phyloP scores from a whole-genome alignment of 2,797 vertebrate genomes.

The Trematomus bernacchii region DNA sequence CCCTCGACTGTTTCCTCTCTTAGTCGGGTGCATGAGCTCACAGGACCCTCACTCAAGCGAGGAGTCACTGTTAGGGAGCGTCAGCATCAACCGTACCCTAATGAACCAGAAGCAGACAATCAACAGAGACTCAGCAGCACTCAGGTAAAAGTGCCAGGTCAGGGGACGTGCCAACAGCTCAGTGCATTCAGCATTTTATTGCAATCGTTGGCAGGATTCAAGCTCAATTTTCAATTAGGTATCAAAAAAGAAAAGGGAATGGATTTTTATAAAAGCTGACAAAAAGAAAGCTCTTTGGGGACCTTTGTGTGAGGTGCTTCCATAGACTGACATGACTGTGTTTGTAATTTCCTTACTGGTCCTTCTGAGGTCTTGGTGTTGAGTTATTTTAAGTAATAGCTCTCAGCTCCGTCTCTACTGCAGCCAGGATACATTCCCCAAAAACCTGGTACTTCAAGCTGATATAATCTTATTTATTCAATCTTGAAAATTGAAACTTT shows the following conservation, averaged over 20 bases:
- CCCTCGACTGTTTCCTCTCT: constrained; percentile 61
- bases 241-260: constrained; percentile 59
- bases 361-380: constrained; percentile 56
- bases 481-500: constrained; percentile 68
- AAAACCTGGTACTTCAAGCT: constrained; percentile 70
- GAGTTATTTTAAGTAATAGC: constrained; percentile 75
- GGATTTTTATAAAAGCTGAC: constrained; percentile 73
- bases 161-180: constrained; percentile 63
- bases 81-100: constrained; percentile 57
- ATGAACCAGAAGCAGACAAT: constrained; percentile 72
- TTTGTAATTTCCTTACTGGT: constrained; percentile 70
- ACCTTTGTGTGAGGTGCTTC: constrained; percentile 71
- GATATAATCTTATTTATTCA: constrained; percentile 76
- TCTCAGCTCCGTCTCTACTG: constrained; percentile 53
- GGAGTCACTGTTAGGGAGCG: constrained; percentile 48
- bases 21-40: constrained; percentile 66
- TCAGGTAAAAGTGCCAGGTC: constrained; percentile 58
- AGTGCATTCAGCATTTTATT: constrained; percentile 71
- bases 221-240: constrained; percentile 73
- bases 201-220: constrained; percentile 67
- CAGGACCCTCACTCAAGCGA: constrained; percentile 43
- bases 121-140: constrained; percentile 68
- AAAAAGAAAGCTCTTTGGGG: constrained; percentile 71
- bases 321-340: constrained; percentile 59
- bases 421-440: constrained; percentile 64